A percentile compares a stretch with the other conserved stretches of the same genome.
Evolutionary conservation across 2,113 vertebrate species (phyloP).

Genomic region (Anolis carolinensis): DNA sequence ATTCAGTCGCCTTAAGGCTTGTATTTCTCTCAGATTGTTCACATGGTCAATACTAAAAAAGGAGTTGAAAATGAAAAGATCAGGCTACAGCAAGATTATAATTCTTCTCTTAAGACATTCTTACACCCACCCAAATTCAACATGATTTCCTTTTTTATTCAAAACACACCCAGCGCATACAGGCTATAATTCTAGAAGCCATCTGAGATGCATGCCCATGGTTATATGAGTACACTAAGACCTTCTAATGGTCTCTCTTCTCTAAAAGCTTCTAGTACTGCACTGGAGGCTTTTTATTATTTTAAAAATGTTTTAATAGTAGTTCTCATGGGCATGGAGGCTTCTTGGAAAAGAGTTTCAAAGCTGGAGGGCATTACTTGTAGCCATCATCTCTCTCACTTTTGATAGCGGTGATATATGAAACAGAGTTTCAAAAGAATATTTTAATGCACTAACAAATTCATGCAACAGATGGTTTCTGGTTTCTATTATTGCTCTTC

Average conservation of each 20-base stretch:
- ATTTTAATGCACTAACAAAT: not conserved
- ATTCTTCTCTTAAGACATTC: not conserved
- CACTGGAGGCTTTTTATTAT: not conserved
- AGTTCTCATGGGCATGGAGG: not conserved
- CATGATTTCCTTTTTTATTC: constrained; percentile 4
- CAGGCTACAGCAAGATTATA: not conserved
- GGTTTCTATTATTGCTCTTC: not conserved
- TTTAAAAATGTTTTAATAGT: not conserved
- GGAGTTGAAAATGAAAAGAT: constrained; percentile 35
- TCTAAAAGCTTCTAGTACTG: not conserved
- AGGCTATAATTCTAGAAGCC: not conserved
- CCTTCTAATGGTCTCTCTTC: not conserved
- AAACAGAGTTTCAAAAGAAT: not conserved
- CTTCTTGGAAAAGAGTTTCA: not conserved
- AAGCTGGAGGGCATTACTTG: no score
- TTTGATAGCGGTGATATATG: not conserved
- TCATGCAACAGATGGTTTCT: not conserved
- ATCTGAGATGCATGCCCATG: no score
- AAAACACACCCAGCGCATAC: not conserved
- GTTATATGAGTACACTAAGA: not conserved
- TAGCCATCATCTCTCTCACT: not conserved
- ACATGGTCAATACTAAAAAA: constrained; percentile 74
- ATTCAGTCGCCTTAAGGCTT: constrained; percentile 74
- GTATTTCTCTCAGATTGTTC: constrained; percentile 75
- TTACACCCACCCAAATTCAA: not conserved